Evolutionary conservation across 2,113 vertebrate genomes (phyloP).

Genomic region (Ramphastos sulfuratus): DNA sequence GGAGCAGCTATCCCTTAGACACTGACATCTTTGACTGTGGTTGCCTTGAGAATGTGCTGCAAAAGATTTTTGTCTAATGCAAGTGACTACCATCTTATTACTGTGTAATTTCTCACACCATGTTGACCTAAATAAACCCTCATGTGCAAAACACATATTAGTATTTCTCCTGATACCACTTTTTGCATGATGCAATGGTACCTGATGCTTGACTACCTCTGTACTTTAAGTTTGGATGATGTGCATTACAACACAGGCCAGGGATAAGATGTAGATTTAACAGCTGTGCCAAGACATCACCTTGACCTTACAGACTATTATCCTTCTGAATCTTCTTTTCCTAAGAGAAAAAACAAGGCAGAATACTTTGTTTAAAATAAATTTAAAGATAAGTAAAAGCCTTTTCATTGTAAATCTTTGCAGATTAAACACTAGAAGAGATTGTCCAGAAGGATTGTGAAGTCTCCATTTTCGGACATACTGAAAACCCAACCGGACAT

Average conservation of each 20-base stretch:
- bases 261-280: background rate
- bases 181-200: background rate
- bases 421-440: background rate
- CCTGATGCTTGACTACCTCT: background rate
- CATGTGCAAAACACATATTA: background rate
- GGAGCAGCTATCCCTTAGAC: background rate
- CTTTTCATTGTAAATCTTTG: background rate
- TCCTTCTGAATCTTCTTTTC: background rate
- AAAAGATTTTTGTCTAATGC: background rate
- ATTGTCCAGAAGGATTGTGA: background rate
- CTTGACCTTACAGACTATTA: background rate
- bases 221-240: accelerated
- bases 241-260: background rate
- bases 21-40: background rate
- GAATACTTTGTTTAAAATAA: background rate
- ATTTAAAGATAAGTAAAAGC: background rate
- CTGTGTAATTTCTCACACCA: background rate
- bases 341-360: background rate
- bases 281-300: background rate
- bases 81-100: background rate
- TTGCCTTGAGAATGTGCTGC: background rate
- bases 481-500: background rate
- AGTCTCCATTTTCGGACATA: background rate
- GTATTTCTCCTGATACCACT: background rate
- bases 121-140: background rate